phyloP scores from a whole-genome alignment of 2,797 vertebrate species.

The Paguma larvata region DNA sequence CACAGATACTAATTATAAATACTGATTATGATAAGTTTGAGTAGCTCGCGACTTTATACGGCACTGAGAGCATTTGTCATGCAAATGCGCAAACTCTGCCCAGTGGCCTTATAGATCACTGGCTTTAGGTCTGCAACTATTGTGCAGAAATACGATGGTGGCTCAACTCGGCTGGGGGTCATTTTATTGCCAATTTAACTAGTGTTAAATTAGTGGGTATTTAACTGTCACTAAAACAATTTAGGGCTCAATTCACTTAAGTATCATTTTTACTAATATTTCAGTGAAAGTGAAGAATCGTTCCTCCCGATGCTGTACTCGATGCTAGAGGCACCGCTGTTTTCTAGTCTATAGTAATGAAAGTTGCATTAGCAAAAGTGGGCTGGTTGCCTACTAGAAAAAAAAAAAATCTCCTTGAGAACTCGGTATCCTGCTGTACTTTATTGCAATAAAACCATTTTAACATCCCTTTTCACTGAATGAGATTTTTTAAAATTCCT shows the following conservation, averaged over 20 bases:
- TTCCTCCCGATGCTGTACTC: background rate
- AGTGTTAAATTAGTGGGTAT: constrained; percentile 85
- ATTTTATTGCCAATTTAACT: constrained; percentile 86
- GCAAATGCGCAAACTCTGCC: constrained; percentile 68
- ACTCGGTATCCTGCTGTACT: constrained; percentile 71
- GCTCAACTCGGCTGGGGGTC: constrained; percentile 74
- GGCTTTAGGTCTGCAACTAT: constrained; percentile 76
- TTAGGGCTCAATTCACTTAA: constrained; percentile 83
- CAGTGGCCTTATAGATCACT: constrained; percentile 64
- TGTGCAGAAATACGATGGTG: constrained; percentile 79
- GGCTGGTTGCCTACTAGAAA: constrained; percentile 67
- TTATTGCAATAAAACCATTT: constrained; percentile 74
- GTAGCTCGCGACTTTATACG: constrained; percentile 52
- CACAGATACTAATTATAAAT: constrained; percentile 80
- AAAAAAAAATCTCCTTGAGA: constrained; percentile 44
- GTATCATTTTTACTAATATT: constrained; percentile 83
- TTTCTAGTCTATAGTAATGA: constrained; percentile 32
- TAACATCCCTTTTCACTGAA: constrained; percentile 69
- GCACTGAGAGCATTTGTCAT: constrained; percentile 49
- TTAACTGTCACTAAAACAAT: constrained; percentile 85
- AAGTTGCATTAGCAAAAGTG: constrained; percentile 71
- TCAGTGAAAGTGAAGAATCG: constrained; percentile 49
- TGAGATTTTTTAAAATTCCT: constrained; percentile 65
- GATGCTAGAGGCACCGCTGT: constrained; percentile 1
- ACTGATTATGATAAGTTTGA: constrained; percentile 81